Evolutionary conservation across 2,113 vertebrate species (phyloP).

Genomic region (Poeciliopsis occidentalis): DNA sequence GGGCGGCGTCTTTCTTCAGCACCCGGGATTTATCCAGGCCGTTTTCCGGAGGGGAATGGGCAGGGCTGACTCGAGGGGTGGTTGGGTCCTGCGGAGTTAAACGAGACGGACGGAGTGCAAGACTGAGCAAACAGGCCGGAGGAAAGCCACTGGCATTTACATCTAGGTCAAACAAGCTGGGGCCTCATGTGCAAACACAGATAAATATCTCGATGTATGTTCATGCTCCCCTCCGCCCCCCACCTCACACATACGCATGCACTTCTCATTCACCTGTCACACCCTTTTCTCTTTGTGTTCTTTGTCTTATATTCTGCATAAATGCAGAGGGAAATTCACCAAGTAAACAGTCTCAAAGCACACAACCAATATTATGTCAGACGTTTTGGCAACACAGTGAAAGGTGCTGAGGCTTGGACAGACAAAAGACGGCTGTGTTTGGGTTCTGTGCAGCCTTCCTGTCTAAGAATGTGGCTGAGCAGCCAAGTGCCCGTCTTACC

Average conservation of each 20-base stretch:
- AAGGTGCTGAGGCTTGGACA: constrained; percentile 39
- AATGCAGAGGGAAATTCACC: constrained; percentile 54
- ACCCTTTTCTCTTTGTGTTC: constrained; percentile 61
- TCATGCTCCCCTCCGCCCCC: constrained; percentile 12
- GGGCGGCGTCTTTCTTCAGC: constrained; percentile 91
- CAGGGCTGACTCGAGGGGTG: constrained; percentile 90
- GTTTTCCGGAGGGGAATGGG: constrained; percentile 93
- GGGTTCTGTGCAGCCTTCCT: constrained; percentile 15
- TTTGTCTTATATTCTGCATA: constrained; percentile 63
- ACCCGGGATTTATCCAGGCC: constrained; percentile 91
- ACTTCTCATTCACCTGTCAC: constrained; percentile 67
- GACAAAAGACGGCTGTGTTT: constrained; percentile 54
- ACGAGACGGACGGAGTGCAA: constrained; percentile 54
- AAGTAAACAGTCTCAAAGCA: constrained; percentile 36
- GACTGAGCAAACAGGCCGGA: constrained; percentile 71
- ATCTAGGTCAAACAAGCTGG: constrained; percentile 75
- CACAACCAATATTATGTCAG: constrained; percentile 64
- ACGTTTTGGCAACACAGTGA: constrained; percentile 46
- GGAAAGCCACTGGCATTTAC: constrained; percentile 71
- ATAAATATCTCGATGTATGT: constrained; percentile 65
- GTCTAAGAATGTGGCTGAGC: constrained; percentile 44
- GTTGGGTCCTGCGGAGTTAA: constrained; percentile 85
- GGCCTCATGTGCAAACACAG: constrained; percentile 75
- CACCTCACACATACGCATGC: constrained; percentile 42
- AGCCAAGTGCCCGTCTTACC: constrained; percentile 75